Base-by-base conservation (phyloP, 2,888 invertebrate genomes). In the Phaonia tiefii region DNA sequence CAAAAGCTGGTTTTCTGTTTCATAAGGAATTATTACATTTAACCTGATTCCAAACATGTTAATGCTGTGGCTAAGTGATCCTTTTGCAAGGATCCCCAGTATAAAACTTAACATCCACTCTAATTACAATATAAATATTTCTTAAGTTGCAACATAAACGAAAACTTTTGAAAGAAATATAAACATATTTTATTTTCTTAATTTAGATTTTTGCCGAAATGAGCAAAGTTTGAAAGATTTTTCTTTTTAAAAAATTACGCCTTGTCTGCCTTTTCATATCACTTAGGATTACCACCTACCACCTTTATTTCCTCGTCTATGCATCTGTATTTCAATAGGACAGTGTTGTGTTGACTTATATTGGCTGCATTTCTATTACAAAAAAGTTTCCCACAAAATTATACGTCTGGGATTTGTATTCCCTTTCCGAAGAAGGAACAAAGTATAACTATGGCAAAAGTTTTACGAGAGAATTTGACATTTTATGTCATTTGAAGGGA, bases 311-410 rank as follows among this genome's bases (percentile, higher is more conserved):
- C 25, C 25, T 5, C 25, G 13, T 54, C 8, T 10, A 44, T n/a
- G 10, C 20, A 11, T 15, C 51, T 20, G 22, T 1, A 20, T 17
- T 20, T 51, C 26, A 4, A 26, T 42, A 54, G 15, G 71, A 4
- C 37, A 8, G 51, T 1, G 22, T 25, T 54, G 44, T 54, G 4
- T 17, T 22, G 46, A 42, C 49, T 51, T 39, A 37, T 58, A 76
- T 73, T 73, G 73, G 65, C 70, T 58, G 70, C 70, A 70, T 58
- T 73, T 70, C 58, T 71, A 42, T 58, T 76, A 73, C 42, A 58
- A 74, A 51, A 73, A 80, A 70, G 63, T 80, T 31, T 66, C 20
- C 65, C 76, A 58, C 74, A 73, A 66, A 80, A 80, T 80, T 80
- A 80, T 70, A 70, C 80, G 76, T 73, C 66, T 13, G 73, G 70